Base-by-base conservation (phyloP, 1,140 invertebrate genomes). In the Micrasema longulum region DNA sequence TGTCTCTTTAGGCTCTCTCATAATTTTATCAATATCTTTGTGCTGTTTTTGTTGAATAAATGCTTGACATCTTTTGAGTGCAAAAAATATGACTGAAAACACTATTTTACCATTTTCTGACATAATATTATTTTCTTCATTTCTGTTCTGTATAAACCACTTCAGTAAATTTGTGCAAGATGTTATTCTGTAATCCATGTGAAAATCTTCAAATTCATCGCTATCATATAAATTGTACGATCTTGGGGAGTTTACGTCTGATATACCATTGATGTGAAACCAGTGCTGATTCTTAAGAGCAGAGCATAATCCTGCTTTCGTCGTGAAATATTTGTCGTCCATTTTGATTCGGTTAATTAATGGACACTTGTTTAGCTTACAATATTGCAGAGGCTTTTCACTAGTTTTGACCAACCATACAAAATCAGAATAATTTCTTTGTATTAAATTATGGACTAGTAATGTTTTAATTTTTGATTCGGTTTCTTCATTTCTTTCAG, bases 151-250 rank as follows among this genome's bases (percentile, higher is more conserved):
- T 16, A 90, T 82, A n/a, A 95, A 77, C 89, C 90, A 93, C 77
- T 92, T 93, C 12, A 97, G 79, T 22, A 97, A 83, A 74, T 90
- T 91, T 50, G 94, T 87, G 75, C 95, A 96, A 6, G 94, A 91
- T 11, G 94, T 96, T 48, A 94, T 83, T 78, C 92, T 90, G 73
- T 86, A 90, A 78, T 90, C 89, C 41, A 83, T 81, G 9, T 83
- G 79, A 69, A 89, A 89, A 14, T 80, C 83, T 77, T 84, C 82
- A 43, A 82, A 77, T 76, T 88, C 87, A 57, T 85, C 84, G 16
- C 63, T 73, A 69, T 84, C 84, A 16, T 77, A 81, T 26, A 85
- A 79, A 23, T 83, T 84, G 75, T 89, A 90, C 18, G 87, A 85
- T 7, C 88, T 81, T 0, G 89, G 89, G 78, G 84, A 81, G 67